Percentiles rank a stretch among this genome's conserved stretches.
Evolutionary conservation across 2,113 vertebrate genomes (phyloP).

Genomic region (Ammodramus savannarum): DNA sequence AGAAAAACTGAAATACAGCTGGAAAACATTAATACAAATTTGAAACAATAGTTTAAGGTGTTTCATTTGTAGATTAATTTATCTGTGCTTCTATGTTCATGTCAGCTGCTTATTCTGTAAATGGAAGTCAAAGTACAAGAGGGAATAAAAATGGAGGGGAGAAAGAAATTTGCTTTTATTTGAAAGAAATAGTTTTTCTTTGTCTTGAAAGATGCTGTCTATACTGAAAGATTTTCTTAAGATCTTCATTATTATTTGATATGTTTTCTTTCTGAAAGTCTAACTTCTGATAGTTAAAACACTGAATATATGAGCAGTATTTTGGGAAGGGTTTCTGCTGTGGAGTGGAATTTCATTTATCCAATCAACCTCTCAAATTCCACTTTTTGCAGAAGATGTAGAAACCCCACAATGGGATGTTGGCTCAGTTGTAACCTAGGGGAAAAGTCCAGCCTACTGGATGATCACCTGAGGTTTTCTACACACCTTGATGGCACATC

Average conservation of each 20-base stretch:
- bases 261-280: neutral
- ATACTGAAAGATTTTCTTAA: neutral
- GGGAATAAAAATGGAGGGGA: neutral
- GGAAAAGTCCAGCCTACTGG: neutral
- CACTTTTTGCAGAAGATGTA: neutral
- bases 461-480: neutral
- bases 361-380: neutral
- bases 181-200: neutral
- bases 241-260: neutral
- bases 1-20: neutral
- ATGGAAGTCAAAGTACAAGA: neutral
- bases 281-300: neutral
- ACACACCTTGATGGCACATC: neutral
- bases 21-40: neutral
- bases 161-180: neutral
- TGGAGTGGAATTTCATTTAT: neutral
- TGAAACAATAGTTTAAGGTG: neutral
- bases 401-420: neutral
- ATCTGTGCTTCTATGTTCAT: neutral
- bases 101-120: neutral
- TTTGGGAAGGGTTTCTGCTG: neutral
- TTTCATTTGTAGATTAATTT: slow-evolving; percentile 1
- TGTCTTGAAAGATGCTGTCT: neutral
- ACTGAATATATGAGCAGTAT: neutral
- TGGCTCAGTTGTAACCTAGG: neutral